Conservation (phyloP, 2,113 vertebrate genomes). For the Oxyruncus cristatus region DNA sequence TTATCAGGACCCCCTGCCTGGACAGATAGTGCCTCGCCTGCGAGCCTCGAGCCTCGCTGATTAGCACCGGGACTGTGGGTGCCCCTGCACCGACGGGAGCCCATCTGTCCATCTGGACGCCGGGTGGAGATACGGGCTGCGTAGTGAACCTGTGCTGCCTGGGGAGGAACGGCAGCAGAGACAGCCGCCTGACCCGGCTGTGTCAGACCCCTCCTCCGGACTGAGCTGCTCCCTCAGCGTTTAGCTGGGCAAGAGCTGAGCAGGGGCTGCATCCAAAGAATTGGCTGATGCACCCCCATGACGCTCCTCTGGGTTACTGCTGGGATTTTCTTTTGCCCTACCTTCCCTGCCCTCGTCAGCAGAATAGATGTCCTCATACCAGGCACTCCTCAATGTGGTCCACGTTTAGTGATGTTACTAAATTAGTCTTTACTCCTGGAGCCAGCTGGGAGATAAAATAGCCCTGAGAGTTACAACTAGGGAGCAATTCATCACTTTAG, state of each 20-base stretch:
- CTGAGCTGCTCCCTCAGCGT: background rate
- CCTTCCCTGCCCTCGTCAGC: fast-evolving
- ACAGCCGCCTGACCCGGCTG: fast-evolving
- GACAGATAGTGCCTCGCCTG: background rate
- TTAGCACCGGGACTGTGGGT: fast-evolving
- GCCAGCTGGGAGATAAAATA: background rate
- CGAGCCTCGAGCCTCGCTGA: fast-evolving
- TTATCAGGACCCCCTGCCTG: background rate
- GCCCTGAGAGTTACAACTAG: fast-evolving
- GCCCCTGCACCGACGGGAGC: background rate
- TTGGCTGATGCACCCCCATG: fast-evolving
- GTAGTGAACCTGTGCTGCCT: background rate
- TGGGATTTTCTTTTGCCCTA: background rate
- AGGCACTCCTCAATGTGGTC: background rate
- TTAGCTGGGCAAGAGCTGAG: background rate
- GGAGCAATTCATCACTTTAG: background rate
- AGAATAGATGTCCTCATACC: background rate
- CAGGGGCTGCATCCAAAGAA: background rate
- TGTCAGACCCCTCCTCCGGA: background rate
- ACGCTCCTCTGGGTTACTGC: background rate
- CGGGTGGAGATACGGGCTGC: background rate
- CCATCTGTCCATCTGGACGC: background rate
- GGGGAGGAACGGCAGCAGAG: background rate
- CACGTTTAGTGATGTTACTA: background rate
- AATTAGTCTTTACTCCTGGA: background rate